Evolutionary conservation across 2,888 invertebrate species (phyloP), one percentile per base, ranked within the genome.

Genomic region (Sycophila texana): DNA sequence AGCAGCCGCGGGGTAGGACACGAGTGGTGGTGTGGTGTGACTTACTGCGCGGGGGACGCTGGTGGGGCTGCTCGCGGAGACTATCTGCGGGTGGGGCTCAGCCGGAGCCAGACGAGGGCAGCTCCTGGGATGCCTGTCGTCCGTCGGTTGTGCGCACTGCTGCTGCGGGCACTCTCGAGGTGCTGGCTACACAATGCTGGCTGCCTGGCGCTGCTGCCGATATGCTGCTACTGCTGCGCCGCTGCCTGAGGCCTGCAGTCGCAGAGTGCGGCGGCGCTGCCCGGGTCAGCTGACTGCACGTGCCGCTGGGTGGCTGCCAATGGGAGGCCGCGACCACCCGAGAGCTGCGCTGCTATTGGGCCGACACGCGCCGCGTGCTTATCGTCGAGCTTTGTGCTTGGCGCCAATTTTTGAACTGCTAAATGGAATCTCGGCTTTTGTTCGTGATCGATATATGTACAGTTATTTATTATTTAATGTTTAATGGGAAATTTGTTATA

Each of bases 281-380:
- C 13, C 89, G 85, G 88, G 90, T 90, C 90, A 90, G 90, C 90
- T 90, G 90, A 90, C 90, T 87, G 88, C 84, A 84, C 84, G 83
- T 84, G 84, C 75, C 80, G 51, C 55, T 60, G 20, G 18, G 1
- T 4, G 2, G 0, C 22, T 10, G 61, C 77, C 77, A 74, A 77
- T 74, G 22, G 57, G 2, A 7, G 1, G 14, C 2, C 51, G 26
- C 30, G 47, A 12, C 58, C 53, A 53, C n/a, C 30, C 57, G 39
- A 5, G 39, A 10, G 39, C 39, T 5, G 10, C 10, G 10, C 39
- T 39, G 7, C 39, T 10, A 10, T 39, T 39, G 39, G 39, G 10
- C 0, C 39, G 39, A 7, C 39, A 10, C 39, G 39, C 39, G 39
- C 39, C 39, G 39, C 39, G 39, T 39, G 39, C 39, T 39, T 39